phyloP scores from a whole-genome alignment of 1,140 invertebrate species.

The Drosophila seguyi region DNA sequence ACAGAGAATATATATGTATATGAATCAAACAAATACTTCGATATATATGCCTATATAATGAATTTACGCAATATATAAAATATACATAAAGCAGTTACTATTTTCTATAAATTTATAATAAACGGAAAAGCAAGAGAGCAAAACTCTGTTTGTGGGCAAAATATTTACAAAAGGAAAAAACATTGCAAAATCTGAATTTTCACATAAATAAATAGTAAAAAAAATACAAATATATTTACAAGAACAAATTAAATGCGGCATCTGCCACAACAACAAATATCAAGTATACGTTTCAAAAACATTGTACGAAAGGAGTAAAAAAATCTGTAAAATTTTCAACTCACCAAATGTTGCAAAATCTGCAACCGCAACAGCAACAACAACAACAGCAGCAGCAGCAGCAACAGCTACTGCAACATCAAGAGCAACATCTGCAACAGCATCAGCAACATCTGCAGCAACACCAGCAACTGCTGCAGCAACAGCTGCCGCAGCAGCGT shows the following conservation, averaged over 20 bases:
- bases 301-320: background rate
- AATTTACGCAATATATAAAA: slow-evolving; percentile 59
- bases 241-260: background rate
- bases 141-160: slow-evolving; percentile 4
- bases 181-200: slow-evolving; percentile 4
- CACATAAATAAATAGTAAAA: slow-evolving; percentile 6
- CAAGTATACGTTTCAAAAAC: slow-evolving; percentile 13
- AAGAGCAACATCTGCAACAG: slow-evolving; percentile 29
- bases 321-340: background rate
- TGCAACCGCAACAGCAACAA: slow-evolving; percentile 57
- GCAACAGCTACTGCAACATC: slow-evolving; percentile 40
- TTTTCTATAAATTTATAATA: slow-evolving; percentile 56
- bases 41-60: slow-evolving; percentile 48
- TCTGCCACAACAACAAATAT: slow-evolving; percentile 8
- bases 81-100: slow-evolving; percentile 61
- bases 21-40: slow-evolving; percentile 36
- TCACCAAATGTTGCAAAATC: slow-evolving; percentile 76
- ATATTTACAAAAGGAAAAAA: slow-evolving; percentile 19
- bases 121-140: slow-evolving; percentile 13
- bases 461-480: slow-evolving; percentile 48
- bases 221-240: slow-evolving; percentile 13
- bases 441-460: slow-evolving; percentile 30
- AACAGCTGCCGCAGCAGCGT: slow-evolving; percentile 59
- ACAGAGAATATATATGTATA: slow-evolving; percentile 44
- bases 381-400: slow-evolving; percentile 21